Evolutionary conservation across 2,888 invertebrate genomes (phyloP).

Genomic region (Eupeodes luniger): DNA sequence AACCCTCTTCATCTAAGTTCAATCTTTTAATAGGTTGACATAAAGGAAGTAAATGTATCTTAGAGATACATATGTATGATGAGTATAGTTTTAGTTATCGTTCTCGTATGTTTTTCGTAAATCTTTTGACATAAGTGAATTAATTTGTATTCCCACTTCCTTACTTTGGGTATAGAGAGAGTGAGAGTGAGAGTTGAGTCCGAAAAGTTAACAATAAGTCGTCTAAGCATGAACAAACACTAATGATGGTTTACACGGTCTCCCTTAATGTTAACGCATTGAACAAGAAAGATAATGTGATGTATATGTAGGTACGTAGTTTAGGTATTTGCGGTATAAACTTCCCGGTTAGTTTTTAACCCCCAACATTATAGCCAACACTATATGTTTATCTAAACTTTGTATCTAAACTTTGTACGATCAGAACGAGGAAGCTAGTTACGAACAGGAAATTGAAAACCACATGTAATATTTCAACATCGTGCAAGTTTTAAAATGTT

Average conservation of each 20-base stretch:
- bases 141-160: conserved; percentile 47
- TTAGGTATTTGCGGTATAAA: conserved; percentile 10
- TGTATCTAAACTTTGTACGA: neutral
- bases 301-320: no score
- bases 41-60: conserved; percentile 36
- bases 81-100: conserved; percentile 14
- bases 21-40: conserved; percentile 24
- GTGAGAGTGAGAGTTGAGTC: neutral
- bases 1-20: neutral
- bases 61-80: neutral
- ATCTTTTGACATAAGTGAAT: conserved; percentile 69
- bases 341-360: neutral
- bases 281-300: conserved; percentile 52
- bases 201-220: conserved; percentile 40
- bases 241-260: conserved; percentile 48
- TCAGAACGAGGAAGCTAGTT: conserved; percentile 54
- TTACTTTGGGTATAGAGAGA: no score
- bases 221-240: conserved; percentile 31
- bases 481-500: conserved; percentile 14
- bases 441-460: conserved; percentile 73
- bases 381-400: conserved; percentile 13
- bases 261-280: conserved; percentile 45
- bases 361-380: neutral
- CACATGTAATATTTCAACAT: conserved; percentile 69
- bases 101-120: conserved; percentile 29